phyloP scores from a whole-genome alignment of 2,113 vertebrate species.

The Todiramphus saurophagus region DNA sequence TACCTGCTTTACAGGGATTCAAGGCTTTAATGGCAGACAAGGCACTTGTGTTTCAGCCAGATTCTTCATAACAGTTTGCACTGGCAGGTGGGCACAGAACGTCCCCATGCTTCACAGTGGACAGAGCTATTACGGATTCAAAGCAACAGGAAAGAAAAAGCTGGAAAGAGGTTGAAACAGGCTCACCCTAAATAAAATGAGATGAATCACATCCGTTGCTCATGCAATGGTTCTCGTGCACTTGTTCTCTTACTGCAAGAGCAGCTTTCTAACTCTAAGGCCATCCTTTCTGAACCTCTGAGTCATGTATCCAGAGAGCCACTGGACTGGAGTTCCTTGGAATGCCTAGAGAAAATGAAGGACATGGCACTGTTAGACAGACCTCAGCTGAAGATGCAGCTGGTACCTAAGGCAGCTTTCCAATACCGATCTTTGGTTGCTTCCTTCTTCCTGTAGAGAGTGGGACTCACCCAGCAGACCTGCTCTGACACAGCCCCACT shows the following conservation, averaged over 20 bases:
- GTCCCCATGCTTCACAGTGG: not conserved
- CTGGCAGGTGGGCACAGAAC: not conserved
- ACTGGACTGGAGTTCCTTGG: not conserved
- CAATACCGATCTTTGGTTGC: not conserved
- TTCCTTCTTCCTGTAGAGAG: not conserved
- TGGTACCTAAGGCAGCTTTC: not conserved
- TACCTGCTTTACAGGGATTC: not conserved
- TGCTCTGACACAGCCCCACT: not conserved
- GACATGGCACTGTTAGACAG: not conserved
- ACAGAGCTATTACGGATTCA: not conserved
- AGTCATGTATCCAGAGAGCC: not conserved
- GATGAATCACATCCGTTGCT: not conserved
- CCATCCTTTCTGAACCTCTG: not conserved
- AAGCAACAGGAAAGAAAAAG: not conserved
- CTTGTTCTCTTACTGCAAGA: not conserved
- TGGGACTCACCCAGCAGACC: not conserved
- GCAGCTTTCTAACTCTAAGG: not conserved
- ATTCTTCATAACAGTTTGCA: rapidly evolving
- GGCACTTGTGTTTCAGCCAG: not conserved
- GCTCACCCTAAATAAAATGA: not conserved
- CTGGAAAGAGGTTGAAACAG: not conserved
- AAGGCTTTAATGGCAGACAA: not conserved
- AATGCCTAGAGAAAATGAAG: not conserved
- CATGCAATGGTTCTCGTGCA: not conserved
- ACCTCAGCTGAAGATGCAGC: not conserved